These are phyloP conservation scores for Acromyrmex heyeri DNA, from an alignment of 1,140 invertebrate genomes.

Conservation along the genomic window DNA sequence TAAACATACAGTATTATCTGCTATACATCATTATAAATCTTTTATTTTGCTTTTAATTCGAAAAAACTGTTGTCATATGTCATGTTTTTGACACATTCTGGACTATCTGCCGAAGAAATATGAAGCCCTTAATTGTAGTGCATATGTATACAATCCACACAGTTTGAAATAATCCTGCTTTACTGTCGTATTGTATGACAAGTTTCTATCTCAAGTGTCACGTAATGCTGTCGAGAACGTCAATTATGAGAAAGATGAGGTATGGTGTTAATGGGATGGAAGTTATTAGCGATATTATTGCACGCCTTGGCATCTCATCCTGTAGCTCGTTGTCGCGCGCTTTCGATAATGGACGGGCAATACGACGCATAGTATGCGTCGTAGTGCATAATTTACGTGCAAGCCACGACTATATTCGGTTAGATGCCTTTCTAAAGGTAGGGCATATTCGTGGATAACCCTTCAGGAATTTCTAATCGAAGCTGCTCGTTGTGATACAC, in stretches of 20 bases:
- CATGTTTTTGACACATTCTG: background rate
- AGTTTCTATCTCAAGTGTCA: background rate
- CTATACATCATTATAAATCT: slow-evolving; percentile 23
- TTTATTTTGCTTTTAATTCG: background rate
- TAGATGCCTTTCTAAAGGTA: slow-evolving; percentile 52
- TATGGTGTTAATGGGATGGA: slow-evolving; percentile 48
- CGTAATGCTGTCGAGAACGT: slow-evolving; percentile 3
- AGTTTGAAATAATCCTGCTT: background rate
- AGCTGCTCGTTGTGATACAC: slow-evolving; percentile 4
- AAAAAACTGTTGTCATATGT: background rate
- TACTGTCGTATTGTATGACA: background rate
- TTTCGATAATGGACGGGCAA: slow-evolving; percentile 70
- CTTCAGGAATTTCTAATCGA: slow-evolving; percentile 73
- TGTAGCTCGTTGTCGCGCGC: slow-evolving; percentile 61
- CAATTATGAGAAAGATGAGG: background rate
- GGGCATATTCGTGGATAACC: slow-evolving; percentile 45
- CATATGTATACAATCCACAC: background rate
- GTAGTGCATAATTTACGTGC: slow-evolving; percentile 69
- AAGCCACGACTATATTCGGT: slow-evolving; percentile 66
- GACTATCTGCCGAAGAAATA: background rate
- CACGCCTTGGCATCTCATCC: slow-evolving; percentile 45
- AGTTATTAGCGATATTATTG: slow-evolving; percentile 66
- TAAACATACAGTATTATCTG: slow-evolving; percentile 1
- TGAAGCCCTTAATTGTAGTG: background rate
- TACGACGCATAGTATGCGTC: slow-evolving; percentile 64